phyloP scores from a whole-genome alignment of 2,888 invertebrate species.

The Eupithecia exiguata region DNA sequence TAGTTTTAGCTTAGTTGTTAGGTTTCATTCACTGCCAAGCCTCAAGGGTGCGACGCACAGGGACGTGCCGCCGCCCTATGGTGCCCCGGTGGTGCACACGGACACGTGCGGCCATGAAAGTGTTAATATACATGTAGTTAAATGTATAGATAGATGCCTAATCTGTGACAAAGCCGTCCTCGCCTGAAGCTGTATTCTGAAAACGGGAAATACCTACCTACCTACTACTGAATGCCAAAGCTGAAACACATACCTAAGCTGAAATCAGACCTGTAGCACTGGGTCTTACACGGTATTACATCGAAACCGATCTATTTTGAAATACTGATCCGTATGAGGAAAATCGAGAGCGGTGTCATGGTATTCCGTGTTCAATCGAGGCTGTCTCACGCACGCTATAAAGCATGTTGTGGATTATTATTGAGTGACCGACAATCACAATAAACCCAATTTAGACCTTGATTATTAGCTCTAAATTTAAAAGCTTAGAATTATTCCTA shows the following conservation, averaged over 20 bases:
- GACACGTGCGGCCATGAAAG: no score
- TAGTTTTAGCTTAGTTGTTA: no score
- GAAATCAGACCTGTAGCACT: conserved; percentile 26
- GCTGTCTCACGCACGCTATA: neutral
- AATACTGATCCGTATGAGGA: conserved; percentile 22
- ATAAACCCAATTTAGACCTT: neutral
- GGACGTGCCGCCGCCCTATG: no score
- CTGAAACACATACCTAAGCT: conserved; percentile 23
- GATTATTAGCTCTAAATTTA: no score
- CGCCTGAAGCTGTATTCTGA: conserved; percentile 19
- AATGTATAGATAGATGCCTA: neutral
- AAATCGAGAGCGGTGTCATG: neutral
- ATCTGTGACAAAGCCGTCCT: conserved; percentile 1
- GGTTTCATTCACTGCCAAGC: no score
- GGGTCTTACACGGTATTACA: conserved; percentile 27
- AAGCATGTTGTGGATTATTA: neutral
- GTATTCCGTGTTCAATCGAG: neutral
- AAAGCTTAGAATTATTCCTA: no score
- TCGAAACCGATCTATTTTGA: conserved; percentile 17
- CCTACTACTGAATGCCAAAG: conserved; percentile 26
- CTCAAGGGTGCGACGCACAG: no score
- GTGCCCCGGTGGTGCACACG: no score
- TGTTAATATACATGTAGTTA: no score
- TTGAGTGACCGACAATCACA: neutral
- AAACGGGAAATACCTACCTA: conserved; percentile 21